Base-by-base conservation (phyloP, 2,113 vertebrate genomes). In the Smithornis capensis region DNA sequence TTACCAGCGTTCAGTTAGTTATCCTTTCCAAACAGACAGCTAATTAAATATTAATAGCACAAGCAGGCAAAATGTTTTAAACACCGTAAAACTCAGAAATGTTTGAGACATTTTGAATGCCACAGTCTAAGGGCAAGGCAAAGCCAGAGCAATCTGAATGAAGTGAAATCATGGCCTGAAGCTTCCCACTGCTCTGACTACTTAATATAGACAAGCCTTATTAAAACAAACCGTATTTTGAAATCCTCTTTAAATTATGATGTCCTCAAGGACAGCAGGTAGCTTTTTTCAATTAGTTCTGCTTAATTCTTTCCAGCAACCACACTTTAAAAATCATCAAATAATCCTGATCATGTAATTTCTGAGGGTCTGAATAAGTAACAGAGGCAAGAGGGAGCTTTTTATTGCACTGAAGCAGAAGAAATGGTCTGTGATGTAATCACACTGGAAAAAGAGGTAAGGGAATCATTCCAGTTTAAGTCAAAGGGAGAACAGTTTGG, bases 41-140 rank as follows among this genome's bases (percentile, higher is more conserved):
- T 87, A 87, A 94, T 92, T 83, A 87, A 92, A 87, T 49, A 35
- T 80, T 95, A 94, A 94, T 69, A 85, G 67, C 75, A 77, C 2
- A 4, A 90, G 16, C 74, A 74, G 89, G 38, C 63, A 94, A 63
- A 92, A 85, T n/a, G 12, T 82, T 91, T 95, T 85, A 69, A 84
- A 44, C 31, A 42, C n/a, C 47, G 55, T 28, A 70, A 79, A 75
- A 59, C 18, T 89, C 49, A 33, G 13, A 75, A 78, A 52, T 14
- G 24, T 62, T 71, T 87, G 74, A 64, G 55, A 77, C 15, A 24
- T 83, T 92, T 38, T 81, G 60, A 74, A 75, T n/a, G 14, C 28
- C 15, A 17, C 15, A 53, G 53, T 67, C 49, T 9, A 68, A 40
- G 45, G 14, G 29, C 33, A 67, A 90, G 31, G 40, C 78, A 82